A percentile compares a stretch with the other conserved stretches of the same genome.
phyloP scores from a whole-genome alignment of 1,140 invertebrate genomes.

The Pseudachorutes palmiensis region DNA sequence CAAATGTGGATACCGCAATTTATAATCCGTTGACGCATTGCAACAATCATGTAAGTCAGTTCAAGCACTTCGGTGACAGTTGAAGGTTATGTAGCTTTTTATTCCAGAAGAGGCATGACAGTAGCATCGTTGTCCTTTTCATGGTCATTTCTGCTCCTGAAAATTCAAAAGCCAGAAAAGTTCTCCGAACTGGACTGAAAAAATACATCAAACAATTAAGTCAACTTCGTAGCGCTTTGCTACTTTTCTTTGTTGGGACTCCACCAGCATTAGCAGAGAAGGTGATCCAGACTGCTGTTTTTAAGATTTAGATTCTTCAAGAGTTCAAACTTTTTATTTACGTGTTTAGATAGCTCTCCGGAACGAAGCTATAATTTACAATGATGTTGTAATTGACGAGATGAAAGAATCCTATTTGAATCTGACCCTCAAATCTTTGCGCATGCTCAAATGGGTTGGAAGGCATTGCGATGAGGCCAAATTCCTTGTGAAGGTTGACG shows the following conservation, averaged over 20 bases:
- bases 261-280: background rate
- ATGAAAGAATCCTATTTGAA: slow-evolving; percentile 46
- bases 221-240: background rate
- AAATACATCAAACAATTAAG: background rate
- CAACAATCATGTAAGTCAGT: too few relatives aligned
- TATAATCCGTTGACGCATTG: too few relatives aligned
- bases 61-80: too few relatives aligned
- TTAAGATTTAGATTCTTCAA: background rate
- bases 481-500: slow-evolving; percentile 46
- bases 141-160: background rate
- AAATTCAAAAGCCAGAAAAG: background rate
- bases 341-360: slow-evolving; percentile 9
- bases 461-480: slow-evolving; percentile 40
- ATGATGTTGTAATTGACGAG: slow-evolving; percentile 44
- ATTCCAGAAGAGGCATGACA: too few relatives aligned
- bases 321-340: background rate
- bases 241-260: background rate
- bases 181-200: background rate
- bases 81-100: too few relatives aligned
- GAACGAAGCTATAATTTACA: slow-evolving; percentile 29
- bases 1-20: too few relatives aligned
- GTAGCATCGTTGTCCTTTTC: background rate
- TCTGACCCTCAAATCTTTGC: slow-evolving; percentile 46
- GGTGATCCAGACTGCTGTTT: too few relatives aligned
- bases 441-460: slow-evolving; percentile 42